Percentiles rank a stretch among this genome's conserved stretches.
Evolutionary conservation across 2,888 invertebrate species (phyloP).

Genomic region (Agrotis ipsilon): DNA sequence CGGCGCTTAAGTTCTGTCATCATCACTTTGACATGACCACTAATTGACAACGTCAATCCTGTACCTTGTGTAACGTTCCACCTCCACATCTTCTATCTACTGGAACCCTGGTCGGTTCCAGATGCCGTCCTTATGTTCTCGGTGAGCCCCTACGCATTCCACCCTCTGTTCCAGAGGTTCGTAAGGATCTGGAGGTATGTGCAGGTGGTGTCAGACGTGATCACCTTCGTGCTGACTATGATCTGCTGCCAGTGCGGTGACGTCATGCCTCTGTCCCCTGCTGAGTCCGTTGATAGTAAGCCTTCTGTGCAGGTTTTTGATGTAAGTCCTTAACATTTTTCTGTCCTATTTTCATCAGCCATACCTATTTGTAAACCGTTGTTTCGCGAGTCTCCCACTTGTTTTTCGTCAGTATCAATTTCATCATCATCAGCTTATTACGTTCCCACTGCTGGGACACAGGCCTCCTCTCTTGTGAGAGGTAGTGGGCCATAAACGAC

Average conservation of each 20-base stretch:
- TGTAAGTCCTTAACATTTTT: background rate
- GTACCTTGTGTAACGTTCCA: background rate
- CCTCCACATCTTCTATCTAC: background rate
- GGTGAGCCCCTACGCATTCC: conserved; percentile 71
- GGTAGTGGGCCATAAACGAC: no score
- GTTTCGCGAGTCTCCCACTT: background rate
- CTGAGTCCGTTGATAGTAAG: conserved; percentile 39
- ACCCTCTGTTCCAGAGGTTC: conserved; percentile 67
- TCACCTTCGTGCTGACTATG: conserved; percentile 64
- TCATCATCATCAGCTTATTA: no score
- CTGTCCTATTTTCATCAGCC: background rate
- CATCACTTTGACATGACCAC: background rate
- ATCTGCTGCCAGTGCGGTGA: conserved; percentile 72
- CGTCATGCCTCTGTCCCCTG: conserved; percentile 52
- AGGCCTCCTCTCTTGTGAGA: no score
- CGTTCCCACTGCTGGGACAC: no score
- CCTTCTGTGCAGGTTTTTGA: conserved; percentile 44
- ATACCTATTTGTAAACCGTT: background rate
- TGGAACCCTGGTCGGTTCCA: conserved; percentile 14
- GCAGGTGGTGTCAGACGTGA: conserved; percentile 67
- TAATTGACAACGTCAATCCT: conserved; percentile 21
- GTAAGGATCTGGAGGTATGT: conserved; percentile 69
- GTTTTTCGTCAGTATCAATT: no score
- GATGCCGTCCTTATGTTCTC: conserved; percentile 68
- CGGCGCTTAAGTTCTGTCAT: conserved; percentile 7